Evolutionary conservation across 2,888 invertebrate genomes (phyloP), one percentile per base, ranked within the genome.

Genomic region (Creontiades dilutus): DNA sequence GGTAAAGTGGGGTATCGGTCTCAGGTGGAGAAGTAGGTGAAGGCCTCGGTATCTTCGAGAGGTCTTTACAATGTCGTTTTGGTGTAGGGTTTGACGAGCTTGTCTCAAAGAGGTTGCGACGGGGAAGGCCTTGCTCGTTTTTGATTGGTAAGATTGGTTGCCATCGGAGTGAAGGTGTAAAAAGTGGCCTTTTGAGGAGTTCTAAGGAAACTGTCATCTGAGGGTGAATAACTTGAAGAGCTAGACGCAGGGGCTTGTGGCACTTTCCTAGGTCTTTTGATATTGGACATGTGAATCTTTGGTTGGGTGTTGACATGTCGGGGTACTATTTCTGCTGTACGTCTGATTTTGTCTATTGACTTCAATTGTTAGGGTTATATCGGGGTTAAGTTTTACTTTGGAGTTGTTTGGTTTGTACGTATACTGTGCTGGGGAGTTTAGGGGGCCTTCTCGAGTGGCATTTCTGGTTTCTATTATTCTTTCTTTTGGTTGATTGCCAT

Each of bases 271-370:
- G 78, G 78, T 13, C 78, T 78, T n/a, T 78, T 78, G 13, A 78
- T 37, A n/a, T 78, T 78, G 7, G 78, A 78, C 9, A 78, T 7
- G 13, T 78, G 78, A 28, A 78, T 28, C 37, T 78, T 78, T 1
- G 28, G 5, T 13, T 37, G 2, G 2, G 78, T 78, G n/a, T 78
- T 78, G 7, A n/a, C 16, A 23, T 78, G 78, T 0, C 46, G 7
- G 5, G 78, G 78, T 12, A 3, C 13, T 4, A 78, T 78, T 3
- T 37, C 3, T 11, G 7, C 37, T 1, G 78, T 78, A 7, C 13
- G 4, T 28, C n/a, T 78, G 13, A 13, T 5, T 2, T 2, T 3
- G 37, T 78, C 46, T 7, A 46, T 14, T 2, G 2, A 2, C 37
- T 3, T 4, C 7, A 78, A 4, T n/a, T 28, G 12, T 78, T 78